Evolutionary conservation across 2,888 invertebrate species (phyloP).

Genomic region (Lasioglossum oenotherae): DNA sequence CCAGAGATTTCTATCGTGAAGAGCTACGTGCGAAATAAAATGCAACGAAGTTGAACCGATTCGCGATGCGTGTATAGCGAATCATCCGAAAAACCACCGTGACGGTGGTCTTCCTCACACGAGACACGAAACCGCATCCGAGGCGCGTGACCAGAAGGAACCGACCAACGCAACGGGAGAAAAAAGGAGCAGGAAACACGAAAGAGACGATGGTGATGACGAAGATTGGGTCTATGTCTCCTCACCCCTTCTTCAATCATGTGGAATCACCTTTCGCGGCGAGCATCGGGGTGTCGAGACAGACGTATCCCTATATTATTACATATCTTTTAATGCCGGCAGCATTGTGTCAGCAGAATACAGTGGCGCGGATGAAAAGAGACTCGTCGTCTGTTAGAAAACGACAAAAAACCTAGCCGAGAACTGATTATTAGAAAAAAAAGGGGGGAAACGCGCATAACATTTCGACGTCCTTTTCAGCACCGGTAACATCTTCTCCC

Average conservation of each 20-base stretch:
- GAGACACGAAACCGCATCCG: constrained; percentile 63
- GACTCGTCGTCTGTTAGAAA: constrained; percentile 58
- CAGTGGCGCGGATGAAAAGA: constrained; percentile 56
- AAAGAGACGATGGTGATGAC: constrained; percentile 28
- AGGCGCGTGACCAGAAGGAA: constrained; percentile 56
- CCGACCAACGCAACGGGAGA: constrained; percentile 5
- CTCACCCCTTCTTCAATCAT: constrained; percentile 42
- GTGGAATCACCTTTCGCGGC: constrained; percentile 48
- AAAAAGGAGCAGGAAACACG: background rate
- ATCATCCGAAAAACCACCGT: constrained; percentile 66
- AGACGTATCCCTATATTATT: constrained; percentile 63
- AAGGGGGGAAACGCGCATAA: background rate
- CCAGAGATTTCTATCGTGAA: constrained; percentile 26
- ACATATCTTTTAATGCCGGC: constrained; percentile 63
- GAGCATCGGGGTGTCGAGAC: constrained; percentile 45
- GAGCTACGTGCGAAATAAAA: constrained; percentile 31
- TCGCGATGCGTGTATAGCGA: constrained; percentile 55
- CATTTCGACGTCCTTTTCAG: constrained; percentile 55
- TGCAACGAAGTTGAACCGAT: constrained; percentile 1
- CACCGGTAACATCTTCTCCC: constrained; percentile 16
- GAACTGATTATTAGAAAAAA: background rate
- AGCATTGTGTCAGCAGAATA: constrained; percentile 64
- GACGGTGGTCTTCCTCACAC: constrained; percentile 57
- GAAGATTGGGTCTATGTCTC: constrained; percentile 17
- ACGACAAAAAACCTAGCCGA: constrained; percentile 34